phyloP scores from a whole-genome alignment of 1,140 invertebrate species.

The Schmidtea mediterranea region DNA sequence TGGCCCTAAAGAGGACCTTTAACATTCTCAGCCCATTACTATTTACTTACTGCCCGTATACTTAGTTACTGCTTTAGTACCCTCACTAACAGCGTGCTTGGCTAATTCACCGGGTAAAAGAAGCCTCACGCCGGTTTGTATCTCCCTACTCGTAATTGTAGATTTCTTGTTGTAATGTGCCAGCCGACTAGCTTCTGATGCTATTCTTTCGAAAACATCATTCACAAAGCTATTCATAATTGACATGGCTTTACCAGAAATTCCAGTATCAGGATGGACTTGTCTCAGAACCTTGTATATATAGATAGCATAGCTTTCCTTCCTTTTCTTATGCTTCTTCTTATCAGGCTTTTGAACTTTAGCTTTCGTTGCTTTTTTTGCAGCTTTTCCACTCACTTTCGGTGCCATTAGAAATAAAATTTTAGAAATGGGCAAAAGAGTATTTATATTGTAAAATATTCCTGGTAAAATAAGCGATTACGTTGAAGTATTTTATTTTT shows the following conservation, averaged over 20 bases:
- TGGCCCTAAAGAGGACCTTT: too few species aligned
- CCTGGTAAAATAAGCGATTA: too few species aligned
- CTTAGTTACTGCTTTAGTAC: constrained; percentile 34
- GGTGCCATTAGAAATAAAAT: too few species aligned
- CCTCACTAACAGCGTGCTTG: constrained; percentile 35
- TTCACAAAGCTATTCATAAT: constrained; percentile 41
- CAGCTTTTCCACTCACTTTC: not conserved
- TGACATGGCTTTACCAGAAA: constrained; percentile 33
- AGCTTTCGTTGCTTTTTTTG: not conserved
- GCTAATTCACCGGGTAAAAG: constrained; percentile 35
- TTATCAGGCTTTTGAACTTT: not conserved
- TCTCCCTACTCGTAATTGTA: constrained; percentile 31
- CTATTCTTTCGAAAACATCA: constrained; percentile 40
- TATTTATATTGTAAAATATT: too few species aligned
- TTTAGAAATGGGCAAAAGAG: too few species aligned
- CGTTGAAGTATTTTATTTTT: too few species aligned
- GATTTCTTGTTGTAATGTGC: constrained; percentile 39
- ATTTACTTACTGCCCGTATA: constrained; percentile 32
- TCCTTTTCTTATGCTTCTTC: constrained; percentile 8
- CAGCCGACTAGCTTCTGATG: constrained; percentile 38
- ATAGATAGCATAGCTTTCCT: constrained; percentile 11
- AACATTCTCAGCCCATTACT: too few species aligned
- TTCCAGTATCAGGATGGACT: constrained; percentile 30
- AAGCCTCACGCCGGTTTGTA: constrained; percentile 34
- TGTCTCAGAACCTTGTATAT: constrained; percentile 23